Conservation (phyloP, 2,113 vertebrate species). For the Lichenostomus cassidix region DNA sequence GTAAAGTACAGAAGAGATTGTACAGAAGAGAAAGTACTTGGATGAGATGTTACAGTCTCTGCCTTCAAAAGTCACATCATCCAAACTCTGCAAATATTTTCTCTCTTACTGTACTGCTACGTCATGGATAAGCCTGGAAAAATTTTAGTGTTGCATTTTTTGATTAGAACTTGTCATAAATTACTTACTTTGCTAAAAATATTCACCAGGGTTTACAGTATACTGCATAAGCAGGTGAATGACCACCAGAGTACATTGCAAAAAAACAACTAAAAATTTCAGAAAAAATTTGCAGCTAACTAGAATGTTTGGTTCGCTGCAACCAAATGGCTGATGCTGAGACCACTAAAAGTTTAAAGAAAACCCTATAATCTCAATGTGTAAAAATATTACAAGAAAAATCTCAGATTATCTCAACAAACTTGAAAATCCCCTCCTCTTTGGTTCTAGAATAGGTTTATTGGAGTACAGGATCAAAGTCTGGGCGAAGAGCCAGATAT, state of each 20-base stretch:
- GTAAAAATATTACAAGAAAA: constrained; percentile 14
- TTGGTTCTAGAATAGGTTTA: background rate
- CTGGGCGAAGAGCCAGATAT: constrained; percentile 24
- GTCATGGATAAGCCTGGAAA: background rate
- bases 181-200: constrained; percentile 38
- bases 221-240: background rate
- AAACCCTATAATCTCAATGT: background rate
- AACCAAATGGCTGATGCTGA: background rate
- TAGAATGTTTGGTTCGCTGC: no score
- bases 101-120: background rate
- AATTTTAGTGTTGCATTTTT: background rate
- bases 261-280: constrained; percentile 3
- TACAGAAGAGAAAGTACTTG: background rate
- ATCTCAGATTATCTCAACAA: background rate
- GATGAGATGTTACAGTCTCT: background rate
- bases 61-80: background rate
- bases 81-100: background rate
- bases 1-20: background rate
- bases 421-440: background rate
- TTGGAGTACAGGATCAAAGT: background rate
- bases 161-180: background rate
- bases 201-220: background rate
- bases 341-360: background rate
- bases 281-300: background rate
- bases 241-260: constrained; percentile 22